These are phyloP conservation scores for Marisa cornuarietis DNA, from an alignment of 1,140 invertebrate genomes.

Conservation along the genomic window DNA sequence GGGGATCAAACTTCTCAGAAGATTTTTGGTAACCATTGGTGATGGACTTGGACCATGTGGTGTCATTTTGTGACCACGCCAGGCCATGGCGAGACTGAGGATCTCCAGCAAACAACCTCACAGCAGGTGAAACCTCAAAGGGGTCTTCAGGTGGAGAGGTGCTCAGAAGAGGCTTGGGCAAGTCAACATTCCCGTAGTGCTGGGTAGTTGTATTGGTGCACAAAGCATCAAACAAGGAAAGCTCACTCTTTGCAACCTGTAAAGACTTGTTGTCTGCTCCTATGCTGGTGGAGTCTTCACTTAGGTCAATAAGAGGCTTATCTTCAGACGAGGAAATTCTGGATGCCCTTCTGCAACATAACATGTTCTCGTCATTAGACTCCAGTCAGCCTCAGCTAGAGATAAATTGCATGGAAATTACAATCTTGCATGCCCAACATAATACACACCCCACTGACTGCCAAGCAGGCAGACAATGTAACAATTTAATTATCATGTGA, in stretches of 20 bases:
- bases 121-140: constrained; percentile 47
- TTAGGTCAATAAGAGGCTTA: constrained; percentile 64
- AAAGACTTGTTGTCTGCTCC: constrained; percentile 16
- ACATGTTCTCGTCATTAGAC: neutral
- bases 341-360: constrained; percentile 9
- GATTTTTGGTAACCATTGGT: too few species aligned
- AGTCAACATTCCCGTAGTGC: constrained; percentile 44
- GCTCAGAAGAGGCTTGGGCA: constrained; percentile 51
- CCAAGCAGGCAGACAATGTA: too few species aligned
- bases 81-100: neutral
- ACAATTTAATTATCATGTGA: too few species aligned
- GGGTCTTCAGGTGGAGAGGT: constrained; percentile 42
- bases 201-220: constrained; percentile 27
- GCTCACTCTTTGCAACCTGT: constrained; percentile 33
- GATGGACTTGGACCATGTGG: neutral
- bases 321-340: constrained; percentile 24
- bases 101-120: constrained; percentile 13
- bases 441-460: too few species aligned
- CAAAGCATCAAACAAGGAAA: constrained; percentile 58
- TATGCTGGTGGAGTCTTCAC: constrained; percentile 45
- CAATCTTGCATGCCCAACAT: too few species aligned
- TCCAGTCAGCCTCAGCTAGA: too few species aligned
- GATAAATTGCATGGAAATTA: too few species aligned
- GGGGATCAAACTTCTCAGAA: too few species aligned
- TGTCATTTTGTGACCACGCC: constrained; percentile 2